These are phyloP conservation scores for Hirtodrosophila duncani DNA, from an alignment of 2,888 invertebrate genomes.

Conservation along the genomic window DNA sequence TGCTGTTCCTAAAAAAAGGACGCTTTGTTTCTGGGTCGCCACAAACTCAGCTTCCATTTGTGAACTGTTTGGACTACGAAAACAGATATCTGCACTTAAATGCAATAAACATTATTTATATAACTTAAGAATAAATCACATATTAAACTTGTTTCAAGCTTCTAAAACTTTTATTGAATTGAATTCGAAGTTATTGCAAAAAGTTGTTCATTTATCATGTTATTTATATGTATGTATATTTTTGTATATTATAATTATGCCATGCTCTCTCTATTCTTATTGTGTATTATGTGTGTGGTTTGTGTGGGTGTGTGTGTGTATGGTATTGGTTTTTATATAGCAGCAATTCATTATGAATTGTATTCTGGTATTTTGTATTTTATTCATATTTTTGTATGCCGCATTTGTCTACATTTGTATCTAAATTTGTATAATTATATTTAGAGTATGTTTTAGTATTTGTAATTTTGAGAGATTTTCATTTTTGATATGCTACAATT, in stretches of 20 bases:
- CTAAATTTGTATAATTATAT: constrained; percentile 56
- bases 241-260: constrained; percentile 44
- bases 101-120: too few relatives aligned
- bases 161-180: constrained; percentile 71
- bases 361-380: constrained; percentile 21
- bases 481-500: constrained; percentile 65
- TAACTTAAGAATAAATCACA: background rate
- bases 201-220: constrained; percentile 55
- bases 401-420: constrained; percentile 55
- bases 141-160: constrained; percentile 43
- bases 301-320: constrained; percentile 41
- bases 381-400: constrained; percentile 26
- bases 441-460: constrained; percentile 39
- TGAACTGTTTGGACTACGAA: background rate
- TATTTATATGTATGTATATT: constrained; percentile 31
- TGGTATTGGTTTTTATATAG: constrained; percentile 15
- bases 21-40: too few relatives aligned
- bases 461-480: constrained; percentile 61
- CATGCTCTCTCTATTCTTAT: constrained; percentile 32
- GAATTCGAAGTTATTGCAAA: constrained; percentile 67
- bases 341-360: constrained; percentile 60
- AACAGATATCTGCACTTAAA: too few relatives aligned
- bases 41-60: too few relatives aligned
- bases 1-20: too few relatives aligned
- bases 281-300: constrained; percentile 12